Conservation (phyloP, 2,797 vertebrate genomes). For the Australoheros facetus region DNA sequence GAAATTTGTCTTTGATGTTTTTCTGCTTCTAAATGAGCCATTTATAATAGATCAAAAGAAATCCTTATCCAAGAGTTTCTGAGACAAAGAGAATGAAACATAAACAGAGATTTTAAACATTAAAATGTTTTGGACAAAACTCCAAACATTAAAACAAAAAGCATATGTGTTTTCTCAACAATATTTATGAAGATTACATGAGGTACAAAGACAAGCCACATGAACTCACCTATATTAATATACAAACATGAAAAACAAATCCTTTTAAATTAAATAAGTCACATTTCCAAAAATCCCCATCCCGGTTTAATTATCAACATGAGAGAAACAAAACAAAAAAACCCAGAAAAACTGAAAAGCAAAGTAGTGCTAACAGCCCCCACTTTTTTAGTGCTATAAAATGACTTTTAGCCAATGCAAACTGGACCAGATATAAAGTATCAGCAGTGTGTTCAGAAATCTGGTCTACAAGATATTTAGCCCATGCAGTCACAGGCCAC, state of each 20-base stretch:
- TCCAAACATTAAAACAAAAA: background rate
- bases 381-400: background rate
- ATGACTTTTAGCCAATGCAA: background rate
- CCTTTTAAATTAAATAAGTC: slow-evolving; percentile 12
- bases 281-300: background rate
- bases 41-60: background rate
- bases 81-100: background rate
- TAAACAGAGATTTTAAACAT: background rate
- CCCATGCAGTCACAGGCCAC: background rate
- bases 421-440: background rate
- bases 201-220: background rate
- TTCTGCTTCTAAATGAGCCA: background rate
- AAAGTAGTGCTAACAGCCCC: background rate
- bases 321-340: background rate
- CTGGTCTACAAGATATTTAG: background rate
- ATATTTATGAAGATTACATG: slow-evolving; percentile 4
- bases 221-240: slow-evolving; percentile 5
- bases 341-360: too few relatives aligned
- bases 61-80: background rate
- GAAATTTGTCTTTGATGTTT: background rate
- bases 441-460: background rate
- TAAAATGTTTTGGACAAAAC: background rate
- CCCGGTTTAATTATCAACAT: background rate
- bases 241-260: slow-evolving; percentile 19
- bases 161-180: background rate